phyloP scores from a whole-genome alignment of 2,888 invertebrate species.

The Parascotia fuliginaria region DNA sequence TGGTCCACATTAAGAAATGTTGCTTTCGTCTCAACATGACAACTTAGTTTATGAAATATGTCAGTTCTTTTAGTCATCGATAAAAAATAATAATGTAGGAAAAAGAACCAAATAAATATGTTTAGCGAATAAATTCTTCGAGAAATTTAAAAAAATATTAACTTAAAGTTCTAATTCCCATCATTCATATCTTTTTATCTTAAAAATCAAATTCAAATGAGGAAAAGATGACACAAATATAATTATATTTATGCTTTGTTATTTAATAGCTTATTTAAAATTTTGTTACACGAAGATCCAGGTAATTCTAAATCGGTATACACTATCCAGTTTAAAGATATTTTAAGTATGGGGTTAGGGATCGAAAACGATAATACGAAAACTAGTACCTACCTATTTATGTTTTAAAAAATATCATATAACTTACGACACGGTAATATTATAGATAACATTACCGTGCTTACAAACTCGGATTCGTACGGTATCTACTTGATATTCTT shows the following conservation, averaged over 20 bases:
- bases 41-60: slow-evolving; percentile 20
- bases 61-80: too few relatives aligned
- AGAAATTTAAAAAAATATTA: slow-evolving; percentile 17
- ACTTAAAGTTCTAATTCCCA: slow-evolving; percentile 9
- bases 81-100: too few relatives aligned
- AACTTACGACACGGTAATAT: too few relatives aligned
- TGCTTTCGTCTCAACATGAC: slow-evolving; percentile 26
- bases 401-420: too few relatives aligned
- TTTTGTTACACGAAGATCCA: not conserved
- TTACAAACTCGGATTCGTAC: too few relatives aligned
- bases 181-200: slow-evolving; percentile 29
- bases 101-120: too few relatives aligned
- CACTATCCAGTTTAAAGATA: not conserved
- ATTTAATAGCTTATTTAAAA: slow-evolving; percentile 16
- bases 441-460: too few relatives aligned
- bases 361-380: too few relatives aligned
- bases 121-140: not conserved
- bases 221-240: slow-evolving; percentile 23
- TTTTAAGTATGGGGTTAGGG: not conserved
- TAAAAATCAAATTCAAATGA: slow-evolving; percentile 21
- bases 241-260: slow-evolving; percentile 19
- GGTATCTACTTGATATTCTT: not conserved
- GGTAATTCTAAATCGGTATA: not conserved
- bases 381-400: too few relatives aligned
- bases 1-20: slow-evolving; percentile 22